Evolutionary conservation across 2,888 invertebrate species (phyloP).

Genomic region (Drosophila paranaensis): DNA sequence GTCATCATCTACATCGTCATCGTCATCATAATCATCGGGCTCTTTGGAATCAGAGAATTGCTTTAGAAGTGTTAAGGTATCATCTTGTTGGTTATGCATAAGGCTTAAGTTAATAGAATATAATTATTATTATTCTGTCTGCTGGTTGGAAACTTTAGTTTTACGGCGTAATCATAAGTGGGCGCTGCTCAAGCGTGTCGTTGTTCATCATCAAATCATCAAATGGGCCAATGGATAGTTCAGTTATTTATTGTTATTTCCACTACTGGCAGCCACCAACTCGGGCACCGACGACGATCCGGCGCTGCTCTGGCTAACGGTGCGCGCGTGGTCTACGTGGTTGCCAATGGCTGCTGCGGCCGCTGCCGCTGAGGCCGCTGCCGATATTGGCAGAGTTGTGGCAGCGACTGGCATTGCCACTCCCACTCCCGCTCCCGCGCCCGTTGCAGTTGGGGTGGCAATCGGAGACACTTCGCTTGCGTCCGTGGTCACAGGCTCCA

Average conservation of each 20-base stretch:
- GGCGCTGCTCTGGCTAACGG: conserved; percentile 87
- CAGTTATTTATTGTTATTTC: conserved; percentile 71
- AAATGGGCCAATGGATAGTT: not conserved
- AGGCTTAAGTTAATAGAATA: conserved; percentile 7
- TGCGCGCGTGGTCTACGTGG: conserved; percentile 87
- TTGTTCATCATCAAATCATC: conserved; percentile 24
- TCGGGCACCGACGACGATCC: conserved; percentile 81
- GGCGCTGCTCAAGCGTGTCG: conserved; percentile 25
- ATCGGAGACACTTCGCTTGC: conserved; percentile 45
- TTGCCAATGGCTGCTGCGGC: conserved; percentile 53
- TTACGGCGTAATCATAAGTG: not conserved
- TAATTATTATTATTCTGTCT: not conserved
- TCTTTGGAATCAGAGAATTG: conserved; percentile 67
- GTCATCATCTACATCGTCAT: not conserved
- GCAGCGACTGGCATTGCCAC: conserved; percentile 6
- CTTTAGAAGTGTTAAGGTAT: conserved; percentile 36
- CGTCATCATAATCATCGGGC: conserved; percentile 2
- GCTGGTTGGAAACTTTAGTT: conserved; percentile 4
- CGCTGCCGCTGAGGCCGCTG: conserved; percentile 46
- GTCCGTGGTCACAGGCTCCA: conserved; percentile 53
- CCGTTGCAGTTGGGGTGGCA: conserved; percentile 85
- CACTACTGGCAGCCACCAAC: conserved; percentile 74
- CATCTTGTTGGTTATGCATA: conserved; percentile 23
- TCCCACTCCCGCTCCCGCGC: conserved; percentile 13
- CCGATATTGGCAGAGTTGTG: conserved; percentile 47